Percentiles rank a stretch among this genome's conserved stretches.
These are phyloP conservation scores for Accipiter virgatus DNA, from an alignment of 2,113 vertebrate genomes.

Conservation along the genomic window DNA sequence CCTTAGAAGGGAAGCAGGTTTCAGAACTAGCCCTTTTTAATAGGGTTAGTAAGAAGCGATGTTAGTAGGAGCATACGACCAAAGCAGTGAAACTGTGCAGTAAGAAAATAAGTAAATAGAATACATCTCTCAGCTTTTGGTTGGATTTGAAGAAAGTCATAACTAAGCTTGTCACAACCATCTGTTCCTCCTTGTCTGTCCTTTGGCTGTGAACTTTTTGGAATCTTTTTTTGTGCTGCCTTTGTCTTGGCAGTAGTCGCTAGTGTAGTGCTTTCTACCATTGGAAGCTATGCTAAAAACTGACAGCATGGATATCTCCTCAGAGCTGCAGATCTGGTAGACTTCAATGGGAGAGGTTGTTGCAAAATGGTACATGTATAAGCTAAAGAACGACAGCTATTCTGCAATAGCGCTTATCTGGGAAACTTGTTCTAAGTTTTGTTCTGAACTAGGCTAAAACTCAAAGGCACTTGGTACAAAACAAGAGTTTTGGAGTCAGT, in stretches of 20 bases:
- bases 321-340: not conserved
- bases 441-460: not conserved
- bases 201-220: not conserved
- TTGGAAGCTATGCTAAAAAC: not conserved
- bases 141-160: not conserved
- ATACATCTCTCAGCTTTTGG: not conserved
- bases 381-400: no score
- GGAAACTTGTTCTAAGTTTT: not conserved
- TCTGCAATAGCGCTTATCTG: fast-evolving
- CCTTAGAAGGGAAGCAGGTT: not conserved
- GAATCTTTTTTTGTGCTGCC: not conserved
- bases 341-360: not conserved
- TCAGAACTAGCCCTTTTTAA: not conserved
- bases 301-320: not conserved
- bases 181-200: not conserved
- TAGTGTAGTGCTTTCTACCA: fast-evolving
- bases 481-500: not conserved
- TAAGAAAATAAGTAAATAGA: not conserved
- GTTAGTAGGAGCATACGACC: not conserved
- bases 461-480: not conserved
- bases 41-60: not conserved
- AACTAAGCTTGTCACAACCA: not conserved
- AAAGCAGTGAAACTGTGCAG: not conserved
- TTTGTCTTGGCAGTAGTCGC: not conserved
- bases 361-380: not conserved